phyloP scores from a whole-genome alignment of 2,113 vertebrate genomes.

The Triplophysa dalaica region DNA sequence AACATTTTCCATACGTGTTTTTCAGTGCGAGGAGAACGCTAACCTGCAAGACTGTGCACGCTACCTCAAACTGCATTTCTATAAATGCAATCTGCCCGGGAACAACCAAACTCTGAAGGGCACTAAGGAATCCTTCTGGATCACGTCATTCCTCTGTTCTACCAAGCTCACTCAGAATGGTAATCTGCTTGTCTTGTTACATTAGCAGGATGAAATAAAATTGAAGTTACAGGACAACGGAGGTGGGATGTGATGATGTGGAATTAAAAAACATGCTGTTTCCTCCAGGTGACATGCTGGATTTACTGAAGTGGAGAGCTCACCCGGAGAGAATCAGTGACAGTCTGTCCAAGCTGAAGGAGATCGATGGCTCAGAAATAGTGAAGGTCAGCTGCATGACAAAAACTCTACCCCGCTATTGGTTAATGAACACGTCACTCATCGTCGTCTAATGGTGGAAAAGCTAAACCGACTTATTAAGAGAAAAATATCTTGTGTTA shows the following conservation, averaged over 20 bases:
- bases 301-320: slow-evolving; percentile 95
- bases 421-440: slow-evolving; percentile 1
- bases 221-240: too few relatives aligned
- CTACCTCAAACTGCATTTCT: slow-evolving; percentile 94
- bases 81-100: slow-evolving; percentile 86
- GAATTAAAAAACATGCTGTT: slow-evolving; percentile 16
- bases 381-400: slow-evolving; percentile 83
- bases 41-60: slow-evolving; percentile 87
- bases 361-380: slow-evolving; percentile 98
- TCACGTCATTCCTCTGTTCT: slow-evolving; percentile 97
- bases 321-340: slow-evolving; percentile 95
- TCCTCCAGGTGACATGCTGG: slow-evolving; percentile 92
- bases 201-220: not conserved
- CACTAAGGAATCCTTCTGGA: slow-evolving; percentile 97
- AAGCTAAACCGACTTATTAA: not conserved
- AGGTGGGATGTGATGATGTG: not conserved
- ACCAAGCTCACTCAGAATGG: slow-evolving; percentile 98
- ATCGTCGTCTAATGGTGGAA: not conserved
- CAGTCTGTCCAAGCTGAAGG: slow-evolving; percentile 95
- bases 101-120: slow-evolving; percentile 89
- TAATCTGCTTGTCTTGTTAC: slow-evolving; percentile 59
- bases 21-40: slow-evolving; percentile 93
- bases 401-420: not conserved
- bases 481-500: slow-evolving; percentile 57
- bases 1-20: not conserved